Evolutionary conservation across 1,140 invertebrate genomes (phyloP), one percentile per base, ranked within the genome.

Genomic region (Trichonephila clavipes): DNA sequence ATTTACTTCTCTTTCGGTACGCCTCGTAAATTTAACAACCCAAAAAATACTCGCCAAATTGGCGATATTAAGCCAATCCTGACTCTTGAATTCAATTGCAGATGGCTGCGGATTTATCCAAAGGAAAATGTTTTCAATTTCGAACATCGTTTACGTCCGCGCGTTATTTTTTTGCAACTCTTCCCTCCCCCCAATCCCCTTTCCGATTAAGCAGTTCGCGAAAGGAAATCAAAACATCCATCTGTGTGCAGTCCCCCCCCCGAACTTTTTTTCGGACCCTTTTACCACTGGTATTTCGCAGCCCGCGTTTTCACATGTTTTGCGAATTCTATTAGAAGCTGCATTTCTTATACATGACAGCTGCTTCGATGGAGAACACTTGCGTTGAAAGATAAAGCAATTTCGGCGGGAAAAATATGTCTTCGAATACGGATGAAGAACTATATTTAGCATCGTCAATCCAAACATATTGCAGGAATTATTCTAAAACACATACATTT

Each of bases 91-190:
- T 40, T 18, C 34, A 77, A 77, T 77, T 77, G 72, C 72, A 77
- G 72, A 77, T 77, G 72, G 72, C 28, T 10, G 24, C 28, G 28
- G 72, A 77, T 77, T 77, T 77, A 77, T 77, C 72, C 72, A 77
- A 85, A 92, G 81, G n/a, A 85, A 92, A 92, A 92, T 92, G 81
- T 92, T 92, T 92, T 92, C 90, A 92, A 85, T 92, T 92, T 92
- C 90, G 77, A 92, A 85, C 81, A 85, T 92, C 90, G 90, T 92
- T 92, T 92, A 92, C 82, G 82, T 92, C 90, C 40, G 77, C 81
- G 61, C 62, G 44, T 44, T 85, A 66, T 61, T 59, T 85, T 85
- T 81, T 24, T 16, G n/a, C 51, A 51, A 51, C 51, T 51, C 51
- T 51, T 51, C 10, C n/a, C 28, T 19, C 82, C 34, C 34, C 34